phyloP scores from a whole-genome alignment of 2,888 invertebrate species.

The Arrhopalites spinosus region DNA sequence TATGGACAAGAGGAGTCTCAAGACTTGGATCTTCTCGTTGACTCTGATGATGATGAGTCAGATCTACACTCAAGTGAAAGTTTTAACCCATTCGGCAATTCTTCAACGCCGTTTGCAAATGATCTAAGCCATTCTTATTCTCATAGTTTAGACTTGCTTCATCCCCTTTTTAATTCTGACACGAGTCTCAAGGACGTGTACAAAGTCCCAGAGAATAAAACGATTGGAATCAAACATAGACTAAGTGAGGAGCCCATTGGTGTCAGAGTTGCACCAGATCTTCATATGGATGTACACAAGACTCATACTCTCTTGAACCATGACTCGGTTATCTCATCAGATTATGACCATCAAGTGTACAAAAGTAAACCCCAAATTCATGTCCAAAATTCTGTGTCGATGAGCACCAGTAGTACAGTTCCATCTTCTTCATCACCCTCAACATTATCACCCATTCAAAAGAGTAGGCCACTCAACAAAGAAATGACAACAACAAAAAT shows the following conservation, averaged over 20 bases:
- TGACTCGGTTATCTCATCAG: constrained; percentile 29
- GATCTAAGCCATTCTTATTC: constrained; percentile 22
- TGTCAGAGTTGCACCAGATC: constrained; percentile 27
- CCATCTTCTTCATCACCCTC: constrained; percentile 7
- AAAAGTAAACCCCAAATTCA: constrained; percentile 17
- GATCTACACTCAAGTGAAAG: constrained; percentile 34
- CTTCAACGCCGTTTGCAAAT: constrained; percentile 27
- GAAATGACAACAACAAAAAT: not conserved
- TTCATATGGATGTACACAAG: constrained; percentile 9
- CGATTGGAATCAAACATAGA: constrained; percentile 30
- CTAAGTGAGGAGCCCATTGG: constrained; percentile 18
- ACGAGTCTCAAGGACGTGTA: constrained; percentile 3
- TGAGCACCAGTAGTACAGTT: constrained; percentile 30
- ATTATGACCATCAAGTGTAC: constrained; percentile 29
- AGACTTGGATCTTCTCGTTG: not conserved
- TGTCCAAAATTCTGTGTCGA: constrained; percentile 29
- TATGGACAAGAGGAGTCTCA: not conserved
- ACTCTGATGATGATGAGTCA: not conserved
- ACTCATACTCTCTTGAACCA: constrained; percentile 8
- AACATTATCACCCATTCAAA: not conserved
- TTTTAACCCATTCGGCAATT: constrained; percentile 36
- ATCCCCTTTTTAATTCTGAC: constrained; percentile 26
- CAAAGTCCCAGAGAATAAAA: constrained; percentile 33
- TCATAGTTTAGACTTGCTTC: constrained; percentile 15
- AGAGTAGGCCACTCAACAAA: not conserved